These are phyloP conservation scores for Electrophaes corylata DNA, from an alignment of 2,888 invertebrate genomes.

Conservation along the genomic window DNA sequence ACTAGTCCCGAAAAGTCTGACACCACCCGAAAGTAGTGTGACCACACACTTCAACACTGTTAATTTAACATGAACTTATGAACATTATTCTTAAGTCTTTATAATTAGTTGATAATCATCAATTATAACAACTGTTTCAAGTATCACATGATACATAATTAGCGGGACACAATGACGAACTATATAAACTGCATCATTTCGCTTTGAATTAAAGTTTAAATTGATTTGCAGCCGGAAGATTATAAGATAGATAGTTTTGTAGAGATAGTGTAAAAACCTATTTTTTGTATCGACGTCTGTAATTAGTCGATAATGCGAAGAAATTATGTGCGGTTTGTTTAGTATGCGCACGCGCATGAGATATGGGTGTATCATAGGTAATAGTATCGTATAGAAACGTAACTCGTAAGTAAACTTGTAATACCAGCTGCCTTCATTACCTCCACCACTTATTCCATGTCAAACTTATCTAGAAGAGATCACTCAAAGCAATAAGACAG, in stretches of 20 bases:
- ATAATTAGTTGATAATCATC: conserved; percentile 30
- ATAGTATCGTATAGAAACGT: conserved; percentile 9
- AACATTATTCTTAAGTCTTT: conserved; percentile 30
- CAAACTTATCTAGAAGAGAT: too few relatives aligned
- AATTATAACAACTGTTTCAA: conserved; percentile 22
- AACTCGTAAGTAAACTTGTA: too few relatives aligned
- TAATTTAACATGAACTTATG: conserved; percentile 10
- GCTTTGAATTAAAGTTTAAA: conserved; percentile 9
- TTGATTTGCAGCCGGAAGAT: conserved; percentile 8
- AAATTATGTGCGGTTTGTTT: conserved; percentile 56
- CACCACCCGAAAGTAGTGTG: too few relatives aligned
- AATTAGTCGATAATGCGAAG: conserved; percentile 68
- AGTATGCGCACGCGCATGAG: conserved; percentile 54
- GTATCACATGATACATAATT: conserved; percentile 26
- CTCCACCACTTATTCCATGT: too few relatives aligned
- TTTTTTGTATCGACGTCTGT: conserved; percentile 44
- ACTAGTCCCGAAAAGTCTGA: too few relatives aligned
- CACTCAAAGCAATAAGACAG: too few relatives aligned
- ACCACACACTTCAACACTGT: background rate
- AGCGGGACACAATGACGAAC: background rate
- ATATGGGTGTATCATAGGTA: conserved; percentile 37
- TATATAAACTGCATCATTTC: conserved; percentile 9
- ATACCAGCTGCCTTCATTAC: too few relatives aligned
- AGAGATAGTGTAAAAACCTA: conserved; percentile 23
- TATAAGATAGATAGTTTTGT: conserved; percentile 26